Percentiles rank a stretch among this genome's conserved stretches.
These are phyloP conservation scores for Crocodylus rhombifer DNA, from an alignment of 2,797 vertebrate species.

Conservation along the genomic window DNA sequence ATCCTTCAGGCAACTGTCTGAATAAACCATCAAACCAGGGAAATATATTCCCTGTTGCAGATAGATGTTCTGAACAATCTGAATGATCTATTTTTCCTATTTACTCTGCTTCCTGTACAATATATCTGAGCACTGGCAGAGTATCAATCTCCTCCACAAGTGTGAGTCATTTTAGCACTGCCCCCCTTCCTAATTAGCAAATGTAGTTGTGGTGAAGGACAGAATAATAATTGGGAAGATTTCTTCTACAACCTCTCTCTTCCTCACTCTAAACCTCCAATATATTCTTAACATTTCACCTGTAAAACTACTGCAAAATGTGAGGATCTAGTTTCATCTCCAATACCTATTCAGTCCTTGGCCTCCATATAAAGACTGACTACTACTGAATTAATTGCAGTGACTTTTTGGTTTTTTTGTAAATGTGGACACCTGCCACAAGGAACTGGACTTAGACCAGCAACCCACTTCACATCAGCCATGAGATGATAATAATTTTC, in stretches of 20 bases:
- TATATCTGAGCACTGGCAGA: background rate
- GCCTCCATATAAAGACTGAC: background rate
- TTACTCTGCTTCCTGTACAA: background rate
- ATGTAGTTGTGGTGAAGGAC: background rate
- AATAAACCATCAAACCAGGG: background rate
- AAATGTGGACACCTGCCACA: background rate
- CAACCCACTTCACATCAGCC: background rate
- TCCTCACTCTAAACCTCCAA: background rate
- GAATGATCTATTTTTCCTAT: background rate
- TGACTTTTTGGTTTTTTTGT: too few relatives aligned
- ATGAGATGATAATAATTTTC: background rate
- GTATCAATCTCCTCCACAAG: background rate
- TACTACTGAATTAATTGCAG: background rate
- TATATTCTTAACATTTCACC: background rate
- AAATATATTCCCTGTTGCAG: background rate
- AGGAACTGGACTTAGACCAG: background rate
- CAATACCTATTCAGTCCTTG: accelerated
- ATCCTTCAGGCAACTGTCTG: background rate
- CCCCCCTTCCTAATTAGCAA: background rate
- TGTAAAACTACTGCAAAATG: accelerated
- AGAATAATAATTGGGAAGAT: background rate
- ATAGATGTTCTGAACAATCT: background rate
- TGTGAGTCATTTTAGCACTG: background rate
- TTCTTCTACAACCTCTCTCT: too few relatives aligned
- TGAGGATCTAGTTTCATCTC: background rate